phyloP scores from a whole-genome alignment of 2,113 vertebrate species.

The Eonycteris spelaea region DNA sequence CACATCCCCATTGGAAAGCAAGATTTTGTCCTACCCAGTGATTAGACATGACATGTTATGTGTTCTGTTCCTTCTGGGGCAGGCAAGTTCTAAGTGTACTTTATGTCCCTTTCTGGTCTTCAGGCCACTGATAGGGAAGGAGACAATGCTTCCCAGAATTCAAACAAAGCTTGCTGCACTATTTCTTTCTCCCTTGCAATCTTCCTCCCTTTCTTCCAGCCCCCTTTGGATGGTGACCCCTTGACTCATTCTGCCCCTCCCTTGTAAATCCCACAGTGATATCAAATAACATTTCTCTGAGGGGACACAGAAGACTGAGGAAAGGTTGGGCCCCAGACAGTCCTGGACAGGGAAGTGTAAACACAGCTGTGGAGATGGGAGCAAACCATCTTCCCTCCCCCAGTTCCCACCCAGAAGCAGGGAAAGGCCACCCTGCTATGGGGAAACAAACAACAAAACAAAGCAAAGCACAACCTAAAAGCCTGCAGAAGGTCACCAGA shows the following conservation, averaged over 20 bases:
- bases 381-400: not conserved
- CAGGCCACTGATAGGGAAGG: not conserved
- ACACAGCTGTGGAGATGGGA: constrained; percentile 71
- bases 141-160: not conserved
- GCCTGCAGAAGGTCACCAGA: constrained; percentile 49
- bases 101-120: constrained; percentile 7
- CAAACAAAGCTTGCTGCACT: not conserved
- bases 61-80: not conserved
- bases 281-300: not conserved
- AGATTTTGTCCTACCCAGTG: not conserved
- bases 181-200: not conserved
- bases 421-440: constrained; percentile 46
- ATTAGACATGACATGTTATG: not conserved
- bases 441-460: constrained; percentile 63
- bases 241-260: not conserved
- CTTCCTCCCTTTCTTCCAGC: not conserved
- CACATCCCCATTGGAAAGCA: not conserved
- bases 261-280: not conserved
- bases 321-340: constrained; percentile 26
- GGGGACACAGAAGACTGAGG: not conserved
- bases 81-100: not conserved
- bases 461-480: constrained; percentile 38
- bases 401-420: constrained; percentile 67
- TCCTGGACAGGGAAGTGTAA: constrained; percentile 47
- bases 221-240: not conserved